Evolutionary conservation across 2,888 invertebrate species (phyloP).

Genomic region (Melinaea menophilus): DNA sequence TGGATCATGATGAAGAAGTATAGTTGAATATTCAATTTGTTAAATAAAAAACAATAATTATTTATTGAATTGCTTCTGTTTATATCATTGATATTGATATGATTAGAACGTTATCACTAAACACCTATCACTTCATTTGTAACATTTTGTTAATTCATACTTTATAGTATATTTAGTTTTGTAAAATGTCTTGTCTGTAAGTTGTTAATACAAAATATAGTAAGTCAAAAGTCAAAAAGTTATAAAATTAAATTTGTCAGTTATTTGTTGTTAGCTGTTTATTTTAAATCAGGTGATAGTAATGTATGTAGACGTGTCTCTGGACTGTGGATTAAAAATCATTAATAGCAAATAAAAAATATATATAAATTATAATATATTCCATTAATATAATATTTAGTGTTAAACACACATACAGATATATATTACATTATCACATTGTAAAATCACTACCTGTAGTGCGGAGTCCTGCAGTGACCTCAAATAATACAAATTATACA

Average conservation of each 20-base stretch:
- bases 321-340: no score
- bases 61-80: no score
- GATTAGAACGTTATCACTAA: no score
- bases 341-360: no score
- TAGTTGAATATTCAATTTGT: no score
- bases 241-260: constrained; percentile 5
- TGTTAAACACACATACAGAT: constrained; percentile 11
- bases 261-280: background rate
- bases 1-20: no score
- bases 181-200: background rate
- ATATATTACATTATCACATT: background rate
- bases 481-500: constrained; percentile 40
- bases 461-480: constrained; percentile 72
- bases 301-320: background rate
- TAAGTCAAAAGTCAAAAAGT: background rate
- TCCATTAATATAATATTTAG: constrained; percentile 46
- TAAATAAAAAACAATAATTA: no score
- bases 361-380: constrained; percentile 60
- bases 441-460: constrained; percentile 62
- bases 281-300: background rate
- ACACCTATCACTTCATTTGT: no score
- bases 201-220: background rate
- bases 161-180: no score
- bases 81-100: no score
- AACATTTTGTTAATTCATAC: no score